A percentile compares a stretch with the other conserved stretches of the same genome.
Conservation (phyloP, 2,797 vertebrate species). For the Aeoliscus strigatus region DNA sequence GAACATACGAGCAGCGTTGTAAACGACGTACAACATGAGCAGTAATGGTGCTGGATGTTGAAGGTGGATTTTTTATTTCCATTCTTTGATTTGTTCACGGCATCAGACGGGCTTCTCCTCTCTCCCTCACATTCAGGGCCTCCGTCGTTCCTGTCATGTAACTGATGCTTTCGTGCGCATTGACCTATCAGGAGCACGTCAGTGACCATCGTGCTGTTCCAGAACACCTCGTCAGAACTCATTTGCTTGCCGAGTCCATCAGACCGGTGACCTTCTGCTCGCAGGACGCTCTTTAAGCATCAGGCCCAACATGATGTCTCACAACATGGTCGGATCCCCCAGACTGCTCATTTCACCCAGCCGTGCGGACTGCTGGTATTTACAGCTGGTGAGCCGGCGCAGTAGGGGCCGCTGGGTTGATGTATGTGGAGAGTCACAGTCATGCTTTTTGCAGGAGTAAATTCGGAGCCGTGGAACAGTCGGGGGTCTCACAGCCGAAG, state of each 20-base stretch:
- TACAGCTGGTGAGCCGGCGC: constrained; percentile 69
- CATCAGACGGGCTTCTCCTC: too few relatives aligned
- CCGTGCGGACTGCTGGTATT: constrained; percentile 70
- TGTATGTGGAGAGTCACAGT: constrained; percentile 65
- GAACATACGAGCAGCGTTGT: too few relatives aligned
- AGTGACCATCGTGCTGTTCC: constrained; percentile 14
- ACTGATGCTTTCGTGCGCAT: background rate
- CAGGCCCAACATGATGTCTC: constrained; percentile 30
- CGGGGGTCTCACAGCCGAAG: constrained; percentile 32
- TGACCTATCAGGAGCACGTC: constrained; percentile 2
- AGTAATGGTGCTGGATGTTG: too few relatives aligned
- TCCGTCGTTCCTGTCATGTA: background rate
- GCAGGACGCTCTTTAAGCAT: constrained; percentile 31
- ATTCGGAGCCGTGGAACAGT: constrained; percentile 55
- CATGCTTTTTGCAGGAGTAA: constrained; percentile 57
- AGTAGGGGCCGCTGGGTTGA: constrained; percentile 51
- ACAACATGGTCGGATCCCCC: constrained; percentile 26
- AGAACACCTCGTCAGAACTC: constrained; percentile 27
- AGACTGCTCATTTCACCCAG: constrained; percentile 32
- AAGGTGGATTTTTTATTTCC: too few relatives aligned
- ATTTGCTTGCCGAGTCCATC: constrained; percentile 21
- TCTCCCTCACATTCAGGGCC: background rate
- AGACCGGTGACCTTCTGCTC: constrained; percentile 46
- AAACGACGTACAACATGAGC: too few relatives aligned
- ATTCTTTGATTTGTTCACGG: too few relatives aligned